Evolutionary conservation across 2,888 invertebrate species (phyloP), one percentile per base, ranked within the genome.

Genomic region (Sisyra nigra): DNA sequence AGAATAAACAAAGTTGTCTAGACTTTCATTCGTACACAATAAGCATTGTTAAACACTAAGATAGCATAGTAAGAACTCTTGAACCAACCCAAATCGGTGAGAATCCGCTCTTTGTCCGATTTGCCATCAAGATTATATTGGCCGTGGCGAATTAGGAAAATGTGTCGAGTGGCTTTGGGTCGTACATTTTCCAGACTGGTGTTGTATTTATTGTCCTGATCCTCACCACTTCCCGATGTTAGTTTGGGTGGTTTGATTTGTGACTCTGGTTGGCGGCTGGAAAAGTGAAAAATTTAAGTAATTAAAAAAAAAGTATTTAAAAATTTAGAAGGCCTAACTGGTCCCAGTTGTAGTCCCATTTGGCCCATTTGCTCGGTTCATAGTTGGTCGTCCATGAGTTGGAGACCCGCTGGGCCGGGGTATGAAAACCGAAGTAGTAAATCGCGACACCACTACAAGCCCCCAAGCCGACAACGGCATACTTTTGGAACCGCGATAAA

Each of bases 271-370:
- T 82, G 79, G 30, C 89, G 71, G 55, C 85, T 82, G 51, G 47
- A 61, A 61, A 8, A n/a, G 17, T 24, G n/a, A 8, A 18, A 30
- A 13, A 17, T 24, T 7, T 5, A 24, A 24, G 3, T 13, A 11
- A 18, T 13, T 14, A 31, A 14, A 8, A 8, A 8, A 31, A 10
- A 7, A 13, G 9, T 29, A 19, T 29, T 10, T 3, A 8, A 15
- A 8, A 15, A 14, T 37, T 15, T 15, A n/a, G 13, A 9, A 30
- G n/a, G 46, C 66, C 73, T 71, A 68, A 82, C 81, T 75, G 80
- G 60, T 92, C 92, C 92, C 92, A 92, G 63, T 92, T 88, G 42
- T 65, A 67, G 53, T 91, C 82, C 92, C 92, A 92, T 55, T 76
- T 73, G 0, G 78, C 67, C 46, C 60, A 59, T 1, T 65, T 67